Evolutionary conservation across 2,113 vertebrate genomes (phyloP).

Genomic region (Myiozetetes cayanensis): DNA sequence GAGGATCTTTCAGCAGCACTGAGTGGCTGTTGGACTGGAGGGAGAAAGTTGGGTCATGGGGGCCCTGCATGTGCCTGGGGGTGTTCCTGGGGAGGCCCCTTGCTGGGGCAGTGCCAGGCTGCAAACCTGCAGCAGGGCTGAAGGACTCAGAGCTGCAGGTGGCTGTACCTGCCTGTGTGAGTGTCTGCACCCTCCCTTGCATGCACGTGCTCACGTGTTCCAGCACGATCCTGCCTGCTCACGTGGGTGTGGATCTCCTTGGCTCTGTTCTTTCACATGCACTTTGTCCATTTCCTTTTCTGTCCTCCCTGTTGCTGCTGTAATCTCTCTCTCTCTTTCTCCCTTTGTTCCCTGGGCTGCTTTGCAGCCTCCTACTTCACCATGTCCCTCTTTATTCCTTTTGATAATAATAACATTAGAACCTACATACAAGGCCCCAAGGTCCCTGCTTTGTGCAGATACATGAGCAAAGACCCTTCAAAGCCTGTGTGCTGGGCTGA

Average conservation of each 20-base stretch:
- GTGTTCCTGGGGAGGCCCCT: not conserved
- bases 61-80: fast-evolving
- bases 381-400: slow-evolving; percentile 30
- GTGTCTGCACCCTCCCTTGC: not conserved
- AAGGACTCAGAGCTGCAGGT: not conserved
- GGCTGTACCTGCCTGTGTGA: not conserved
- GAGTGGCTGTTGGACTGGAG: not conserved
- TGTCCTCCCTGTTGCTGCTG: not conserved
- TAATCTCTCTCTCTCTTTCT: not conserved
- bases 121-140: not conserved
- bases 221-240: not conserved
- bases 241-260: not conserved
- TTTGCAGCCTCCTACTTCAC: not conserved
- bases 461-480: slow-evolving; percentile 25
- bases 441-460: slow-evolving; percentile 38
- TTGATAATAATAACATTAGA: slow-evolving; percentile 33
- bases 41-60: not conserved
- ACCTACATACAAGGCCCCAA: not conserved
- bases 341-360: slow-evolving; percentile 37
- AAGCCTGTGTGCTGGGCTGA: not conserved
- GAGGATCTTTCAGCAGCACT: not conserved
- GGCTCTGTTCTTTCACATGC: not conserved
- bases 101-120: not conserved
- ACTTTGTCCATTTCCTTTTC: slow-evolving; percentile 24
- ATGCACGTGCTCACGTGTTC: not conserved